Conservation (phyloP, 2,113 vertebrate genomes). For the Upupa epops region DNA sequence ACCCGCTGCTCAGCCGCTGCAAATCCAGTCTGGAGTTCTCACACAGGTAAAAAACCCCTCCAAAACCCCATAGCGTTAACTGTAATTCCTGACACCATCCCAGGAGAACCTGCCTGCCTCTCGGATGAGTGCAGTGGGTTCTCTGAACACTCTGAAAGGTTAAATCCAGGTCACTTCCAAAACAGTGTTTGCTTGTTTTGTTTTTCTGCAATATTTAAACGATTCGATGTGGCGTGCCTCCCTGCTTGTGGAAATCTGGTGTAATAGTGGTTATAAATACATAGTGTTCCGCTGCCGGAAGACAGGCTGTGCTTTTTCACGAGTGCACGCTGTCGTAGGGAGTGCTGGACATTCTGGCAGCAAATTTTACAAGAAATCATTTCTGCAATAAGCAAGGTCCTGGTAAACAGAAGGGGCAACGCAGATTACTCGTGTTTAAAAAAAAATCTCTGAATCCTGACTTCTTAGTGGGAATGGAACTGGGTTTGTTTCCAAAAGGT, state of each 20-base stretch:
- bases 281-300: not conserved
- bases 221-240: not conserved
- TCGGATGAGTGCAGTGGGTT: not conserved
- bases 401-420: not conserved
- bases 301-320: not conserved
- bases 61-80: not conserved
- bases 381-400: not conserved
- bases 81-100: not conserved
- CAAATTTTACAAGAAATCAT: not conserved
- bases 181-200: not conserved
- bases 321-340: not conserved
- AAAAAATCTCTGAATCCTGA: not conserved
- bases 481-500: not conserved
- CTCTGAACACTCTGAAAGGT: not conserved
- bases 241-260: not conserved
- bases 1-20: slow-evolving; percentile 90
- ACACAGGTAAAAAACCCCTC: slow-evolving; percentile 94
- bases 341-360: not conserved
- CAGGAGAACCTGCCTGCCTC: not conserved
- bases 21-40: slow-evolving; percentile 94
- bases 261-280: not conserved
- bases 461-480: not conserved
- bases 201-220: not conserved
- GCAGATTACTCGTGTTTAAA: not conserved
- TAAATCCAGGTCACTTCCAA: not conserved